A percentile compares a stretch with the other conserved stretches of the same genome.
Conservation (phyloP, 2,888 invertebrate genomes). For the Caradrina clavipalpis region DNA sequence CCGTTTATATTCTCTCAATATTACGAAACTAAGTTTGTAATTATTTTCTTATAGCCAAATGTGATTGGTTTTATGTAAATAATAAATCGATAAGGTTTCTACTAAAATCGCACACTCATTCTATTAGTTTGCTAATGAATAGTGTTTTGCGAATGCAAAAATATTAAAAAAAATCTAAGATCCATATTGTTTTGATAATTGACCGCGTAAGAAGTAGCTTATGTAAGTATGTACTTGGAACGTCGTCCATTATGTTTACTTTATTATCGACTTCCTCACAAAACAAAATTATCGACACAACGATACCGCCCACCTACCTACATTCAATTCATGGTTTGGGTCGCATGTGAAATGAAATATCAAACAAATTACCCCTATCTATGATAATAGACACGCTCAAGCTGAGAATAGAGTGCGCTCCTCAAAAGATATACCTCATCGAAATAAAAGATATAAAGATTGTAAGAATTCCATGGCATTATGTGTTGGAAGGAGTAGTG, state of each 20-base stretch:
- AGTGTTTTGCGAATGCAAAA: background rate
- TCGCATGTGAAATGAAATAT: conserved; percentile 72
- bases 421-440: conserved; percentile 66
- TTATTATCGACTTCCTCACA: conserved; percentile 36
- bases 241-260: conserved; percentile 15
- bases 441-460: conserved; percentile 70
- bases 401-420: conserved; percentile 63
- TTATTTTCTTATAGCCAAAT: background rate
- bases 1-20: background rate
- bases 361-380: conserved; percentile 74
- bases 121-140: background rate
- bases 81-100: background rate
- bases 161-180: background rate
- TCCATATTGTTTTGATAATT: conserved; percentile 14
- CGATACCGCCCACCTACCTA: conserved; percentile 30
- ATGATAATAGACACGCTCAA: conserved; percentile 72
- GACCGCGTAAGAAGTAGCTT: background rate
- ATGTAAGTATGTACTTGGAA: conserved; percentile 5
- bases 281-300: conserved; percentile 50
- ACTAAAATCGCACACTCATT: background rate
- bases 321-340: conserved; percentile 63
- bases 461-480: conserved; percentile 68
- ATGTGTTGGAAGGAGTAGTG: conserved; percentile 70
- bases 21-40: background rate
- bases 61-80: background rate